Evolutionary conservation across 2,113 vertebrate species (phyloP).

Genomic region (Clarias magur): DNA sequence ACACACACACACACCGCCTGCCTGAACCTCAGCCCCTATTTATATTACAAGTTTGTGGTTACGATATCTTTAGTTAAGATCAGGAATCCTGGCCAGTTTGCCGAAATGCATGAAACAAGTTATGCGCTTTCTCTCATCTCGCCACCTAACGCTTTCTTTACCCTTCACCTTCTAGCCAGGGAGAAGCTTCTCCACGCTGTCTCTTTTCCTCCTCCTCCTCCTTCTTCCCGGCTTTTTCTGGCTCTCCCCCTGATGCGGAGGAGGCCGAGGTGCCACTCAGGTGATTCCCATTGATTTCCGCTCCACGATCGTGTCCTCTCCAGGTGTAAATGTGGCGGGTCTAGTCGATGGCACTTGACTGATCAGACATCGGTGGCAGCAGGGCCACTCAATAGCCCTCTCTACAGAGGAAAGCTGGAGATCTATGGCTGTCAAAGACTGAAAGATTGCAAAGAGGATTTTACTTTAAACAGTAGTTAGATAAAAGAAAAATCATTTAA

Average conservation of each 20-base stretch:
- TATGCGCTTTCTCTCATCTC: not conserved
- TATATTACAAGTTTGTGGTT: not conserved
- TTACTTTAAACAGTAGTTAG: not conserved
- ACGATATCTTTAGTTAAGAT: slow-evolving; percentile 2
- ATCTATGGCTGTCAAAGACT: slow-evolving; percentile 19
- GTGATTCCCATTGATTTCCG: slow-evolving; percentile 61
- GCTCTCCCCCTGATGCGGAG: slow-evolving; percentile 14
- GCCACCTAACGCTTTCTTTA: slow-evolving; percentile 35
- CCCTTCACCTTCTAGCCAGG: slow-evolving; percentile 33
- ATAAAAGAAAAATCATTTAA: not conserved
- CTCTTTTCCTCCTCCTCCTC: slow-evolving; percentile 24
- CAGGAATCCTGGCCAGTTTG: slow-evolving; percentile 16
- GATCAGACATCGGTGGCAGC: slow-evolving; percentile 55
- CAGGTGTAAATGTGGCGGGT: slow-evolving; percentile 60
- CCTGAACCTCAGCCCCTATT: not conserved
- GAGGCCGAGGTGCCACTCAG: slow-evolving; percentile 57
- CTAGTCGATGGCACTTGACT: slow-evolving; percentile 59
- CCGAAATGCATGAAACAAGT: slow-evolving; percentile 20
- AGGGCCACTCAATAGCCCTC: slow-evolving; percentile 52
- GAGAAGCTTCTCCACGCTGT: slow-evolving; percentile 39
- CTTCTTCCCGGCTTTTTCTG: slow-evolving; percentile 16
- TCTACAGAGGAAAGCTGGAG: slow-evolving; percentile 43
- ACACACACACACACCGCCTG: not conserved
- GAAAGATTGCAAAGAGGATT: slow-evolving; percentile 37
- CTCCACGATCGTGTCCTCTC: slow-evolving; percentile 53